phyloP scores from a whole-genome alignment of 2,113 vertebrate genomes.

The Lates calcarifer region DNA sequence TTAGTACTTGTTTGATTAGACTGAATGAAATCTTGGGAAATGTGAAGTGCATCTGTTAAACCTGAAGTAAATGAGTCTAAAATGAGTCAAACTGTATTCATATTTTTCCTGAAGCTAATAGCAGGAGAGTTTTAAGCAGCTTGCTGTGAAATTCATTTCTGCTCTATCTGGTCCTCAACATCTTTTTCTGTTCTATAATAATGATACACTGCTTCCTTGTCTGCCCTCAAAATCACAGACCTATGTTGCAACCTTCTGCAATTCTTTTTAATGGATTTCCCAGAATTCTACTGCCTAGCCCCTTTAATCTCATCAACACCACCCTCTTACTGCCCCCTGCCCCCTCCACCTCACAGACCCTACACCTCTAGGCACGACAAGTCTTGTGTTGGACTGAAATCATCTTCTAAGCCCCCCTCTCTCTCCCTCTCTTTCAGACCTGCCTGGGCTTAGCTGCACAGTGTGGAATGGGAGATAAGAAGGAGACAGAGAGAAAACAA shows the following conservation, averaged over 20 bases:
- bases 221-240: background rate
- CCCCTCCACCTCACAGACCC: background rate
- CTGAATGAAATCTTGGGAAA: no score
- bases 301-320: conserved; percentile 18
- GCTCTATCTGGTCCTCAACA: background rate
- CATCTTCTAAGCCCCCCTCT: conserved; percentile 27
- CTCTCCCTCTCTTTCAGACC: conserved; percentile 42
- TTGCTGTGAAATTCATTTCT: background rate
- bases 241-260: background rate
- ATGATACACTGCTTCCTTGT: background rate
- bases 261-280: conserved; percentile 16
- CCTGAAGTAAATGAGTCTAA: no score
- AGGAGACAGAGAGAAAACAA: conserved; percentile 52
- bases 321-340: background rate
- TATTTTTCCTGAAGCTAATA: no score
- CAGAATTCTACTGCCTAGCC: background rate
- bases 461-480: conserved; percentile 49
- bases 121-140: background rate
- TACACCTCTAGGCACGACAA: conserved; percentile 14
- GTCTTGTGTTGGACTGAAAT: conserved; percentile 24
- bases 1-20: no score
- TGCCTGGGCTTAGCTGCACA: conserved; percentile 61
- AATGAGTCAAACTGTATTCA: no score
- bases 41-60: no score
- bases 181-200: background rate